Conservation (phyloP, 2,797 vertebrate species). For the Sciaenops ocellatus region DNA sequence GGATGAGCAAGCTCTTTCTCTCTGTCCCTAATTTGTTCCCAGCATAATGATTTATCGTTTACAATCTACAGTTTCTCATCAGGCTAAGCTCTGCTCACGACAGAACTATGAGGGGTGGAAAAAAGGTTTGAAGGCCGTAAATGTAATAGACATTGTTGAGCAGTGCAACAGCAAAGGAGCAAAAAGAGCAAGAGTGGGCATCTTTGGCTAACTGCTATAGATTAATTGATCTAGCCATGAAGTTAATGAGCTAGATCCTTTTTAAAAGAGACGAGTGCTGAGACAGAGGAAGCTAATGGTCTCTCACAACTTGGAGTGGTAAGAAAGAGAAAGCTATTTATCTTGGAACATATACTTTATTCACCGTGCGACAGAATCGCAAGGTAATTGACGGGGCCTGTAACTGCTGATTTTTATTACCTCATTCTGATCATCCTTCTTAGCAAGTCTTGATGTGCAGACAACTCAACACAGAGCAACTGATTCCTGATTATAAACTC, state of each 20-base stretch:
- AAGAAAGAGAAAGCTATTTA: conserved; percentile 63
- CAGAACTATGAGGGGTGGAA: conserved; percentile 20
- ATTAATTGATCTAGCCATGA: conserved; percentile 85
- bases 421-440: conserved; percentile 47
- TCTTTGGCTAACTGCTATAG: conserved; percentile 84
- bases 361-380: conserved; percentile 51
- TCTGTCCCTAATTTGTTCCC: neutral
- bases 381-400: conserved; percentile 72
- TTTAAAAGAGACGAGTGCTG: conserved; percentile 82
- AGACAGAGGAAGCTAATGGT: conserved; percentile 81
- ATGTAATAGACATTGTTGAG: conserved; percentile 53
- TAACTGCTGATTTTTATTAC: conserved; percentile 62
- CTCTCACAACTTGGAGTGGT: conserved; percentile 56
- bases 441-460: conserved; percentile 8
- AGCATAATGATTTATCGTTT: conserved; percentile 16
- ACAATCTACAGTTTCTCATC: conserved; percentile 27
- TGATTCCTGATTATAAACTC: conserved; percentile 1
- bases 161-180: conserved; percentile 45
- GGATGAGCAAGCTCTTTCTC: neutral
- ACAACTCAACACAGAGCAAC: neutral
- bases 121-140: conserved; percentile 29
- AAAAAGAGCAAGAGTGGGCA: conserved; percentile 73
- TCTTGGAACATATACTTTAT: conserved; percentile 70
- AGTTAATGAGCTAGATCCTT: conserved; percentile 84
- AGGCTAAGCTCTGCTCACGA: conserved; percentile 11